These are phyloP conservation scores for Melanaphis sacchari DNA, from an alignment of 1,140 invertebrate species.

Conservation along the genomic window DNA sequence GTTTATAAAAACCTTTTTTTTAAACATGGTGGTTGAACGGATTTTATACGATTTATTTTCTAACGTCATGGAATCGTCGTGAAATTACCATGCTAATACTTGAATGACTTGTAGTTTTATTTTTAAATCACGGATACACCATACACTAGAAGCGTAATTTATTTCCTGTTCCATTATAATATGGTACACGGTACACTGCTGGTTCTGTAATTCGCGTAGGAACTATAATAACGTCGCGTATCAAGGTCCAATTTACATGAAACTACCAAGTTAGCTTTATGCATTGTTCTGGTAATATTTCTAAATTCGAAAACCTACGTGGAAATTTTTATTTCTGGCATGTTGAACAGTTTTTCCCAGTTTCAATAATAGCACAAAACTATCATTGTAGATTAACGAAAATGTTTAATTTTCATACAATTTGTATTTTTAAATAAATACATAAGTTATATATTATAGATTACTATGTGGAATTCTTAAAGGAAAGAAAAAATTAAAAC, in stretches of 20 bases:
- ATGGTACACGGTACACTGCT: not conserved
- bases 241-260: not conserved
- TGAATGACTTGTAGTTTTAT: not conserved
- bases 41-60: not conserved
- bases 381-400: no score
- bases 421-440: no score
- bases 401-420: no score
- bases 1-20: not conserved
- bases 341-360: no score
- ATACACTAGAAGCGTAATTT: not conserved
- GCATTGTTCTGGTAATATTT: not conserved
- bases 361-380: no score
- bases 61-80: not conserved
- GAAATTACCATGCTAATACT: not conserved
- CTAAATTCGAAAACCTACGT: not conserved
- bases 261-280: not conserved
- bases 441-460: not conserved
- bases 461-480: not conserved
- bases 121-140: not conserved
- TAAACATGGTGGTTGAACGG: not conserved
- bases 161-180: constrained; percentile 33
- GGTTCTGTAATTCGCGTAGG: not conserved
- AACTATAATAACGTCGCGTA: no score
- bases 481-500: constrained; percentile 6
- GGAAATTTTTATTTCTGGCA: not conserved